Evolutionary conservation across 1,140 invertebrate genomes (phyloP), one percentile per base, ranked within the genome.

Genomic region (Micrasema longulum): DNA sequence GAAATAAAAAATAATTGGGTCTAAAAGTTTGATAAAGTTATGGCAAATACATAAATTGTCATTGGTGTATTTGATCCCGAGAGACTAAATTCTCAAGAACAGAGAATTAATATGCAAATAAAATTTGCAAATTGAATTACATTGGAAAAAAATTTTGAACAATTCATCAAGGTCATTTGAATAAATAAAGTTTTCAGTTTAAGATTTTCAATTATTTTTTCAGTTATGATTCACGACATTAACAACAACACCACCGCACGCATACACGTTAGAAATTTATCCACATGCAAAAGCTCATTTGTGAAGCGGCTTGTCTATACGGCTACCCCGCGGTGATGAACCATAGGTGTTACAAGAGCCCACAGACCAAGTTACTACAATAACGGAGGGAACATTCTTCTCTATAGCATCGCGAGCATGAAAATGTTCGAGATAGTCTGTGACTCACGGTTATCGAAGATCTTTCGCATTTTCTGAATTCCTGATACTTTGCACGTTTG

Each of bases 401-500:
- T 14, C 10, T 20, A 38, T 35, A 20, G 11, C 36, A 18, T 35
- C 35, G 9, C 55, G 55, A 60, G 55, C 36, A 26, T 31, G 26
- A 4, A 31, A 52, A 22, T 4, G 48, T 20, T 52, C 36, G 9
- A 55, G 52, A 55, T 55, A 16, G 12, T 38, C 35, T 14, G 26
- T 38, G 14, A 57, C 48, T 57, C 55, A 60, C 55, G 55, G 14
- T 11, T 38, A 43, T 60, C 55, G 55, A 22, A 60, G 35, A 60
- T 60, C 55, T 60, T 16, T 38, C 12, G 55, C 3, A 60, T 60
- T 43, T 38, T 60, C 55, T 60, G 55, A 41, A 60, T 60, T 60
- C 55, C 55, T 41, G 55, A 4, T 60, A 60, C 36, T 43, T 60
- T 60, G 55, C 55, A 41, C 55, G 55, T 22, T 20, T 20, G 18